Percentiles rank a stretch among this genome's conserved stretches.
phyloP scores from a whole-genome alignment of 2,888 invertebrate genomes.

The Drosophila anceps region DNA sequence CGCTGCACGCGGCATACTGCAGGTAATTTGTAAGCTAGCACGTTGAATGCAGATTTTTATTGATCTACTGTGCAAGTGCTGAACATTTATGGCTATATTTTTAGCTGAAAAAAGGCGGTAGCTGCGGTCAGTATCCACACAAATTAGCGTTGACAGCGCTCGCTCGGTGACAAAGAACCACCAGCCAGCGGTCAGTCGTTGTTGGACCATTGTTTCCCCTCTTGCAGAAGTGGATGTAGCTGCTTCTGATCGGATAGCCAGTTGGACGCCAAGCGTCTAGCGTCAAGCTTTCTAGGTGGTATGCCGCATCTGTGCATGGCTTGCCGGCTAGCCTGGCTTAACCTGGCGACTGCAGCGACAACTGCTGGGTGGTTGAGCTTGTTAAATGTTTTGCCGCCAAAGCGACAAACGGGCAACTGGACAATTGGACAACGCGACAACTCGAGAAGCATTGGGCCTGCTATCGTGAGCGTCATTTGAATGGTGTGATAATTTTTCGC shows the following conservation, averaged over 20 bases:
- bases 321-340: not conserved
- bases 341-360: not conserved
- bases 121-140: conserved; percentile 31
- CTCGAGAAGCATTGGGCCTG: conserved; percentile 32
- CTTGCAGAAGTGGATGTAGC: not conserved
- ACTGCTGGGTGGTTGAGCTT: conserved; percentile 55
- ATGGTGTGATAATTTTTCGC: conserved; percentile 83
- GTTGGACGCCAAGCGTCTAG: conserved; percentile 75
- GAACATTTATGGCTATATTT: conserved; percentile 75
- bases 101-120: conserved; percentile 27
- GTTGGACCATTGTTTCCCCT: conserved; percentile 34
- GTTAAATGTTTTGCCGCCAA: conserved; percentile 80
- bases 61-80: conserved; percentile 50
- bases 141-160: conserved; percentile 75
- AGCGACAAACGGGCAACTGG: conserved; percentile 18
- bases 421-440: conserved; percentile 5
- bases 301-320: conserved; percentile 58
- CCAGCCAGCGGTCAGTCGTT: conserved; percentile 38
- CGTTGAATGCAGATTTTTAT: conserved; percentile 78
- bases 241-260: conserved; percentile 51
- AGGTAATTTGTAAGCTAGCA: conserved; percentile 74
- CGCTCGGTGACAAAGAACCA: conserved; percentile 69
- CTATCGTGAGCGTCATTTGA: conserved; percentile 81
- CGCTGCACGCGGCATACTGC: not conserved
- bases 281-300: conserved; percentile 70